phyloP scores from a whole-genome alignment of 1,140 invertebrate genomes.

The Archegozetes longisetosus region DNA sequence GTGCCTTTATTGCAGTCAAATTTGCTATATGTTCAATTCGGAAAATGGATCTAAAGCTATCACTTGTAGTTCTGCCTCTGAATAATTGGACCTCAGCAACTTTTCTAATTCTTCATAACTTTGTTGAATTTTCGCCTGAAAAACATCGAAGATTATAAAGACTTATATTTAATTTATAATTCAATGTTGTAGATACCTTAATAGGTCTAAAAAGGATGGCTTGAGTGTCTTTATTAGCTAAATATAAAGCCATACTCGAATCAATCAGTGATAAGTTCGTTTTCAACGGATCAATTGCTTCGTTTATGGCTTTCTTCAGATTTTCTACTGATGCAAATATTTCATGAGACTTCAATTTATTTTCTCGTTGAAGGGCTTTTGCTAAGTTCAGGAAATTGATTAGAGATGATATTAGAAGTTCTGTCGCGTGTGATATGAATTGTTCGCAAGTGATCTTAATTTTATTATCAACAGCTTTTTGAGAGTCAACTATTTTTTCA shows the following conservation, averaged over 20 bases:
- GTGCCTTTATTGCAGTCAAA: background rate
- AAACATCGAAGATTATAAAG: background rate
- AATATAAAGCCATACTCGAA: constrained; percentile 75
- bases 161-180: too few relatives aligned
- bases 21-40: background rate
- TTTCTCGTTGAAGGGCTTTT: constrained; percentile 22
- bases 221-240: constrained; percentile 91
- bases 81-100: background rate
- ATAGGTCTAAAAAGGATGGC: constrained; percentile 86
- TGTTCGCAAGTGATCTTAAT: constrained; percentile 78
- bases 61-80: background rate
- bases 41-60: background rate
- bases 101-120: background rate
- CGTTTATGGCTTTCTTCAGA: constrained; percentile 31
- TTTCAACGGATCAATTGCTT: constrained; percentile 49
- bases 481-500: constrained; percentile 78
- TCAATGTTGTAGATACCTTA: constrained; percentile 46
- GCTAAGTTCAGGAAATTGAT: constrained; percentile 56
- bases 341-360: constrained; percentile 22
- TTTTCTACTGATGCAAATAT: constrained; percentile 34
- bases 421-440: constrained; percentile 66
- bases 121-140: background rate
- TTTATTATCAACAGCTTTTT: constrained; percentile 82
- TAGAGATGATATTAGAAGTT: constrained; percentile 52
- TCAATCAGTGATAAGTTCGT: constrained; percentile 59